Conservation (phyloP, 2,888 invertebrate genomes). For the Euplagia quadripunctaria region DNA sequence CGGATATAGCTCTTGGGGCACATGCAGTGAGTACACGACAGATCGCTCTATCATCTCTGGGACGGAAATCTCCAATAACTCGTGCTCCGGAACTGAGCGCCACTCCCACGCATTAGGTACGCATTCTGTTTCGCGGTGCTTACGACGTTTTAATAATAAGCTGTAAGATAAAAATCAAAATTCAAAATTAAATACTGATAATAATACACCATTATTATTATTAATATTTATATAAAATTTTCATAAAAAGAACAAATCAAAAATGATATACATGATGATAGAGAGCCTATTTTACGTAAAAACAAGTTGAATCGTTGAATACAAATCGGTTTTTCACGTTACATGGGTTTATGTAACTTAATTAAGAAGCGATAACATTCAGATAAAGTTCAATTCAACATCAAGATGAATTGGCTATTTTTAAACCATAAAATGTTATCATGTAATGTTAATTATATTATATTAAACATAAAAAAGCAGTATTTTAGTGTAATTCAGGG, state of each 20-base stretch:
- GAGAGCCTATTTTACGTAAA: too few species aligned
- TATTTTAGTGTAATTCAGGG: too few species aligned
- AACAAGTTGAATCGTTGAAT: background rate
- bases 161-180: conserved; percentile 48
- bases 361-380: background rate
- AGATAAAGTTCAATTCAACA: background rate
- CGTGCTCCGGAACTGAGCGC: conserved; percentile 70
- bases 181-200: background rate
- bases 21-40: conserved; percentile 76
- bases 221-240: too few species aligned
- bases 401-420: background rate
- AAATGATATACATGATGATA: too few species aligned
- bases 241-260: too few species aligned
- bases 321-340: background rate
- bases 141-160: conserved; percentile 71
- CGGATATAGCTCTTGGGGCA: conserved; percentile 71
- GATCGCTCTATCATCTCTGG: conserved; percentile 71
- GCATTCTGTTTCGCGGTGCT: conserved; percentile 63
- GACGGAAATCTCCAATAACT: conserved; percentile 71
- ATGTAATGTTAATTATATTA: background rate
- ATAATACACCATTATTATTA: too few species aligned
- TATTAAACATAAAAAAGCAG: background rate
- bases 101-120: conserved; percentile 77
- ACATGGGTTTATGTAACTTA: background rate
- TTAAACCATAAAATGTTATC: background rate